These are phyloP conservation scores for Zaprionus tsacasi DNA, from an alignment of 1,140 invertebrate species.

Conservation along the genomic window DNA sequence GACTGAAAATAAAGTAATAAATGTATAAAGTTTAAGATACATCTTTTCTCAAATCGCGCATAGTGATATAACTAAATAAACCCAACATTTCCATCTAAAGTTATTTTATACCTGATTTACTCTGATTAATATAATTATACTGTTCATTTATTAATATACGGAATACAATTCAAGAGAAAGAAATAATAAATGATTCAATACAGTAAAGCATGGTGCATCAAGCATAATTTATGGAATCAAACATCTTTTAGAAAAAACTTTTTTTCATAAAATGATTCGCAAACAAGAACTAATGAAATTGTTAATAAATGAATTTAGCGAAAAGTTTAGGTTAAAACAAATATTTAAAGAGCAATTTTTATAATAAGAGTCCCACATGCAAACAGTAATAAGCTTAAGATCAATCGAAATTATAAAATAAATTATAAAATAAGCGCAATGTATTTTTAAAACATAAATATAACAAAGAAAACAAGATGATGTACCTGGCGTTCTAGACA, in stretches of 20 bases:
- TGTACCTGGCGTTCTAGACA: constrained; percentile 85
- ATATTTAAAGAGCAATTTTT: constrained; percentile 5
- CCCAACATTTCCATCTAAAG: not conserved
- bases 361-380: constrained; percentile 26
- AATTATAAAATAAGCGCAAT: constrained; percentile 12
- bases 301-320: no score
- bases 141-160: not conserved
- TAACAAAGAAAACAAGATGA: constrained; percentile 64
- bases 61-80: constrained; percentile 1
- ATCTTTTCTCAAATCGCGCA: not conserved
- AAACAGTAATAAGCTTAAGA: constrained; percentile 19
- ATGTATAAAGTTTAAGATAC: not conserved
- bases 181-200: not conserved
- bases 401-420: constrained; percentile 34
- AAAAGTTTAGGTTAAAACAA: not conserved
- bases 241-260: no score
- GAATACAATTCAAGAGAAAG: not conserved
- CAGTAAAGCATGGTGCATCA: not conserved
- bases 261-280: no score
- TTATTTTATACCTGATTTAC: not conserved
- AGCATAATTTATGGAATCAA: no score
- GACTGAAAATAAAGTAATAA: not conserved
- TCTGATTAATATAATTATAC: not conserved
- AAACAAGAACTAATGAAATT: no score
- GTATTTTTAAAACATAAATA: constrained; percentile 26